Conservation (phyloP, 2,888 invertebrate species). For the Drosophila nr. perissopoda region DNA sequence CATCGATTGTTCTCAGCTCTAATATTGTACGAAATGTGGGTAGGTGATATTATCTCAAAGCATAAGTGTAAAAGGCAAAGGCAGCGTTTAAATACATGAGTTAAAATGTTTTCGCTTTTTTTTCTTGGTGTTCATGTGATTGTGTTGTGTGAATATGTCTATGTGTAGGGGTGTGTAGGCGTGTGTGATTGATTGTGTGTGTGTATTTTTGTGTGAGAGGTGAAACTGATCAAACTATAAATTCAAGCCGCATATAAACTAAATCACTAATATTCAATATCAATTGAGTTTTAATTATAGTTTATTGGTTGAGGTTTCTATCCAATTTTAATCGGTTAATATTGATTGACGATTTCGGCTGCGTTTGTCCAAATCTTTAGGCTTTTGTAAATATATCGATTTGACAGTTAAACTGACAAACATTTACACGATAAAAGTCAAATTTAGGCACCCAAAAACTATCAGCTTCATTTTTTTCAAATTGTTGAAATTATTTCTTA, state of each 20-base stretch:
- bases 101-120: too few relatives aligned
- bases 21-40: constrained; percentile 1
- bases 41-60: constrained; percentile 18
- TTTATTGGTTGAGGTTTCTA: background rate
- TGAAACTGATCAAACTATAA: background rate
- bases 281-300: background rate
- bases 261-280: background rate
- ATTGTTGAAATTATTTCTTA: background rate
- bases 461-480: background rate
- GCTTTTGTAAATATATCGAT: background rate
- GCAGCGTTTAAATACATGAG: constrained; percentile 57
- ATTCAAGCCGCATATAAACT: background rate
- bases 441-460: background rate
- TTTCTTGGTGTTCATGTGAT: constrained; percentile 14
- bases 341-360: background rate
- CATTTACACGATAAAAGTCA: background rate
- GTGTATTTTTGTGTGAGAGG: background rate
- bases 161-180: constrained; percentile 3
- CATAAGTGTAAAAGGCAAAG: constrained; percentile 69
- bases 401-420: background rate
- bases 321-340: background rate
- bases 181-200: background rate
- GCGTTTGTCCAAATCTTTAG: background rate
- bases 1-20: constrained; percentile 19
- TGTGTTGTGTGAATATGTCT: constrained; percentile 10